Percentiles rank a stretch among this genome's conserved stretches.
phyloP scores from a whole-genome alignment of 2,888 invertebrate species.

The Salpingus planirostris region DNA sequence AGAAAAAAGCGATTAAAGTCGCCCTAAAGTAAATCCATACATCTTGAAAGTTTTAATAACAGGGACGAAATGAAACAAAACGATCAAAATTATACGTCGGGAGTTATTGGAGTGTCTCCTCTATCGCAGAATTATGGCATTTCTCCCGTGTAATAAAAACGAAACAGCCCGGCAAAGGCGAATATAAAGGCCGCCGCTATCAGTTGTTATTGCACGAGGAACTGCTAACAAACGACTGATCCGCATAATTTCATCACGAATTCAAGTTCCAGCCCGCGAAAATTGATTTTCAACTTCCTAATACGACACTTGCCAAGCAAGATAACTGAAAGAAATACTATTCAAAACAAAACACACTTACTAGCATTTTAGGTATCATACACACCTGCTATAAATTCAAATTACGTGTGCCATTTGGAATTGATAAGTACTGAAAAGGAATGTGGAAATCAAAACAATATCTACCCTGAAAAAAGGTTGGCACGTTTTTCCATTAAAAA shows the following conservation, averaged over 20 bases:
- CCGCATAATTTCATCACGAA: constrained; percentile 14
- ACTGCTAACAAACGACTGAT: constrained; percentile 19
- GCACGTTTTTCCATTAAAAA: no score
- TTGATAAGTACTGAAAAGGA: no score
- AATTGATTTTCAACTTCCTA: no score
- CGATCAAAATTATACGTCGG: constrained; percentile 28
- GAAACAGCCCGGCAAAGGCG: constrained; percentile 17
- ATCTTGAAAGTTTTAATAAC: constrained; percentile 26
- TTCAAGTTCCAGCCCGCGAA: no score
- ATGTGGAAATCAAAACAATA: no score
- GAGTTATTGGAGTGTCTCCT: constrained; percentile 25
- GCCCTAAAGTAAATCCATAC: constrained; percentile 23
- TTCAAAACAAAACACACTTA: no score
- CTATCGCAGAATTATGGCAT: constrained; percentile 25
- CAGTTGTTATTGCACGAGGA: constrained; percentile 21
- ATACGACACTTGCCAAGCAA: no score
- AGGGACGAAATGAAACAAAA: constrained; percentile 26
- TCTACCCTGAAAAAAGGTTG: no score
- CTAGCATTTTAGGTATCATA: no score
- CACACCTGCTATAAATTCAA: no score
- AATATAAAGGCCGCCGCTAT: constrained; percentile 20
- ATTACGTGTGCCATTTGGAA: no score
- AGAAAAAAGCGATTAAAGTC: constrained; percentile 24
- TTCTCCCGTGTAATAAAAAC: constrained; percentile 23
- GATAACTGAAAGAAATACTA: no score